Base-by-base conservation (phyloP, 2,888 invertebrate genomes). In the Pterostichus madidus region DNA sequence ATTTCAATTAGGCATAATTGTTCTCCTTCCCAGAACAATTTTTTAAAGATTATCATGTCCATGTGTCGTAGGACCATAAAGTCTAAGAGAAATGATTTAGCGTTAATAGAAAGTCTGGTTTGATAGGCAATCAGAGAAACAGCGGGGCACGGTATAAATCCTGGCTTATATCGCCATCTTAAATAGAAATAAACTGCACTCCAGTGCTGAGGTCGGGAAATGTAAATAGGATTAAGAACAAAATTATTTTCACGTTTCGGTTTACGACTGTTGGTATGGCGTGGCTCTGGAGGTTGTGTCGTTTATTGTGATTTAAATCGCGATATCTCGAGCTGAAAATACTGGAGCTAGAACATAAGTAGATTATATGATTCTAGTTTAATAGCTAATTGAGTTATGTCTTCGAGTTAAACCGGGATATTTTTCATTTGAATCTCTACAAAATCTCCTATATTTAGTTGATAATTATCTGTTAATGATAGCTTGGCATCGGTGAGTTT, bases 141-240 rank as follows among this genome's bases (percentile, higher is more conserved):
- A 53, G 53, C 53, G 53, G 53, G 53, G 53, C 53, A 17, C 6
- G 53, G 7, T n/a, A 17, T 53, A 53, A 53, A 53, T 53, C 53
- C 53, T 53, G 11, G 39, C 53, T 53, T 53, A 53, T 17, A 53
- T 17, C 53, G 53, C 53, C 53, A 53, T 53, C 53, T 53, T 53
- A 53, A 53, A 53, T 53, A 53, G 15, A 53, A 53, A 53, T 53
- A 53, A 15, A 53, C 53, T 8, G 53, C 53, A 17, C 7, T 39
- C 1, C 6, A 17, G 53, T 15, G 53, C 53, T 53, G 53, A 53
- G 53, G 17, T 17, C 13, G 53, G 53, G 17, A n/a, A 53, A 53
- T 53, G 53, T 53, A 53, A 53, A 53, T 53, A 53, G 53, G 53
- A 53, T 53, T 53, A 53, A 53, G 53, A 53, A 17, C 53, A 17